Conservation (phyloP, 2,797 vertebrate genomes). For the Mastacembelus armatus region DNA sequence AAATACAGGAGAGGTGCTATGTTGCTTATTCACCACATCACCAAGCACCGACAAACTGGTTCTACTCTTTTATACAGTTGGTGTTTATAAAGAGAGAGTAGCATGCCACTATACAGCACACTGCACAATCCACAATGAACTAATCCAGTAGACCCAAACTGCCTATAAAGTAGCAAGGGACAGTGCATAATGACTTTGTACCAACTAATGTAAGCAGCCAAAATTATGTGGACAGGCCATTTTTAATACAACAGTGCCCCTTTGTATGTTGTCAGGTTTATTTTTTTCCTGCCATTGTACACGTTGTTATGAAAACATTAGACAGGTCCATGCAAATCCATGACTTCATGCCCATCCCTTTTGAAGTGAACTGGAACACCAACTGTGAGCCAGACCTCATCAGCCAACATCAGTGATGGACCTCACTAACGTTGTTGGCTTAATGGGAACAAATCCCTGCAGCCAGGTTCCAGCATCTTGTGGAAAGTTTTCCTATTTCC, state of each 20-base stretch:
- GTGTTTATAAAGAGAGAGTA: neutral
- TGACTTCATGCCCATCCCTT: neutral
- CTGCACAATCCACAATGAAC: neutral
- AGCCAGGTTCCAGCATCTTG: neutral
- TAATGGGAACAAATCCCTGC: neutral
- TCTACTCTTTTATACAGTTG: slow-evolving; percentile 18
- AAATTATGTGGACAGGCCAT: neutral
- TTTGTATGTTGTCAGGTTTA: too few species aligned
- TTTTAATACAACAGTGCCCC: too few species aligned
- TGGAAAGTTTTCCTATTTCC: neutral
- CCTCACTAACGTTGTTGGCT: neutral
- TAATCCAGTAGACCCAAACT: neutral
- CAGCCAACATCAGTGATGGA: too few species aligned
- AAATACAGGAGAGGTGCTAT: slow-evolving; percentile 48
- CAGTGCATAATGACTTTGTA: neutral
- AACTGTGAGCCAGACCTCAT: too few species aligned
- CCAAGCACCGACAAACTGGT: slow-evolving; percentile 55
- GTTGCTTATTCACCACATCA: slow-evolving; percentile 18
- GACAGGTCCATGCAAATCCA: neutral
- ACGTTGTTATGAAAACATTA: neutral
- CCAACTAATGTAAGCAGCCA: neutral
- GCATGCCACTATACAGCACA: neutral
- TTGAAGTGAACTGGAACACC: neutral
- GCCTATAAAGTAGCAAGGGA: neutral
- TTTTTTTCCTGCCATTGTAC: too few species aligned